A percentile compares a stretch with the other conserved stretches of the same genome.
These are phyloP conservation scores for Sebastes nivosus DNA, from an alignment of 2,797 vertebrate species.

Conservation along the genomic window DNA sequence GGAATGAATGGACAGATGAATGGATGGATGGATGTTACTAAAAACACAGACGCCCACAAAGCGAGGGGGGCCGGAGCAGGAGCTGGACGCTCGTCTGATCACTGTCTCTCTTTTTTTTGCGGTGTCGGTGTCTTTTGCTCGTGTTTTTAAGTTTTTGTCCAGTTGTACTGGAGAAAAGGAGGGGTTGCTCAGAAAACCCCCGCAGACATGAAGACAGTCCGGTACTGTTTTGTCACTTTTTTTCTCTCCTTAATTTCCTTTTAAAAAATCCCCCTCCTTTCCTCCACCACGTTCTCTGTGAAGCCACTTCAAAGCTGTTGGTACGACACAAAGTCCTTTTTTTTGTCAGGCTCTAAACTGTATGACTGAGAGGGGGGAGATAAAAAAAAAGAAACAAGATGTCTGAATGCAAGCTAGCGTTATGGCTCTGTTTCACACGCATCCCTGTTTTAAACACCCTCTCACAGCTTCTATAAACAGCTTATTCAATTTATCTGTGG, in stretches of 20 bases:
- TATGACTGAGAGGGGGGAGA: conserved; percentile 2
- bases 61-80: conserved; percentile 53
- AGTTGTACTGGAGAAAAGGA: conserved; percentile 75
- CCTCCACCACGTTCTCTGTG: conserved; percentile 54
- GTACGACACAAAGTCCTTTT: conserved; percentile 66
- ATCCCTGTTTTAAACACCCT: conserved; percentile 36
- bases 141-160: conserved; percentile 59
- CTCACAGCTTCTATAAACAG: conserved; percentile 46
- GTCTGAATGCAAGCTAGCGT: conserved; percentile 34
- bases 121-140: conserved; percentile 18
- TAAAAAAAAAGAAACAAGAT: neutral
- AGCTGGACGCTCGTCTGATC: conserved; percentile 72
- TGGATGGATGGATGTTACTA: conserved; percentile 46
- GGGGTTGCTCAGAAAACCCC: conserved; percentile 45
- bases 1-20: conserved; percentile 44
- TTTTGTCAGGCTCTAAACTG: conserved; percentile 35
- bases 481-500: conserved; percentile 40
- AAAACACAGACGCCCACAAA: conserved; percentile 32
- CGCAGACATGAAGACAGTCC: conserved; percentile 81
- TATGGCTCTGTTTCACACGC: conserved; percentile 27
- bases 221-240: conserved; percentile 82
- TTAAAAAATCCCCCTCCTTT: conserved; percentile 44
- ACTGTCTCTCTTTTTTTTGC: conserved; percentile 61
- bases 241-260: conserved; percentile 15
- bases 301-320: conserved; percentile 68